Base-by-base conservation (phyloP, 2,888 invertebrate species). In the Agrochola lychnidis region DNA sequence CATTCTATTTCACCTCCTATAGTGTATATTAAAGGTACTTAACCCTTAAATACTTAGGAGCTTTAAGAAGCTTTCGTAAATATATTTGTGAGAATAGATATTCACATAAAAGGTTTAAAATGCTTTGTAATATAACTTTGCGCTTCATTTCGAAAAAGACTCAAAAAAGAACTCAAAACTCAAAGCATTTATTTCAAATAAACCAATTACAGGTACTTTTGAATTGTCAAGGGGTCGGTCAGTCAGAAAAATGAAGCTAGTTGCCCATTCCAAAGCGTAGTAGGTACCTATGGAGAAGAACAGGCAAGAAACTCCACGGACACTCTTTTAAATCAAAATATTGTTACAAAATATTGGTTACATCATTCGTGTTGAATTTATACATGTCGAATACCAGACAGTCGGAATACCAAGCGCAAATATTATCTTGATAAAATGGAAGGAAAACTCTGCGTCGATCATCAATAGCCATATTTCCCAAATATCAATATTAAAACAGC, bases 1-100 rank as follows among this genome's bases (percentile, higher is more conserved):
- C 48, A 40, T 56, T 70, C 56, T 76, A 61, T 61, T 70, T 72
- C 69, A 63, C 51, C 66, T 68, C 16, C 16, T 61, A 36, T 9
- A 19, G 9, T 40, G 40, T 71, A 10, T 61, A 36, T 63, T 64
- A 63, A 2, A 42, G 25, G 40, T 61, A 64, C 61, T 40, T 79
- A 85, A 85, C 81, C 70, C 62, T 62, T 4, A 10, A 68, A 78
- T 42, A 62, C 16, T 72, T 62, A 1, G 2, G n/a, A 22, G 30
- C 22, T 22, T 59, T 48, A 48, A 30, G 7, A 48, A 59, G 59
- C 19, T 63, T 25, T 66, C 2, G 45, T 59, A 57, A n/a, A 57
- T 66, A 51, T 53, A 40, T 61, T 75, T 48, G 2, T 69, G 22
- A 25, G 9, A 40, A 25, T 14, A 53, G n/a, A 61, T 25, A 45